Percentiles rank a stretch among this genome's conserved stretches.
Evolutionary conservation across 2,113 vertebrate species (phyloP).

Genomic region (Nycticryphes semicollaris): DNA sequence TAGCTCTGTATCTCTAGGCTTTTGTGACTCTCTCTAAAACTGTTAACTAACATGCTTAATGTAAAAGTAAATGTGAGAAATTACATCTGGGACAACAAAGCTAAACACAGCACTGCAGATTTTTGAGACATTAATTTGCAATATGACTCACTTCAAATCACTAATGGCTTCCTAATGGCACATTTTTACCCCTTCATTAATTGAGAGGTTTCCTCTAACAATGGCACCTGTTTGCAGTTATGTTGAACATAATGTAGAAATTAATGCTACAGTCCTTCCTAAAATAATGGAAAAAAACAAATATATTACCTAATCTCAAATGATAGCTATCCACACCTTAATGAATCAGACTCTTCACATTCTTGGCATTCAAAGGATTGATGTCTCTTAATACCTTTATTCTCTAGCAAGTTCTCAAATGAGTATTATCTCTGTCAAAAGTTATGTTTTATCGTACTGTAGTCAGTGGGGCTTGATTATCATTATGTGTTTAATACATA

Average conservation of each 20-base stretch:
- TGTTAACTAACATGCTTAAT: background rate
- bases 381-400: background rate
- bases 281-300: background rate
- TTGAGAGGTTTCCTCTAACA: background rate
- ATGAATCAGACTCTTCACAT: background rate
- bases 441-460: background rate
- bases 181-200: constrained; percentile 22
- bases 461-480: background rate
- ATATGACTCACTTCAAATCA: background rate
- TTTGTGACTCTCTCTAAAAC: background rate
- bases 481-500: background rate
- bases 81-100: background rate
- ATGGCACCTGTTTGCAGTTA: background rate
- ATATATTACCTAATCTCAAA: background rate
- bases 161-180: constrained; percentile 23
- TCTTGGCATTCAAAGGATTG: background rate
- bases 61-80: background rate
- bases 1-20: background rate
- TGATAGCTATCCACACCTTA: background rate
- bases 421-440: background rate
- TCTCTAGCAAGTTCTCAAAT: background rate
- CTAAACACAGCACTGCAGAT: background rate
- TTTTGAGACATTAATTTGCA: constrained; percentile 5
- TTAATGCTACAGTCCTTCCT: background rate
- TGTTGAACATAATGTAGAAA: background rate